Conservation (phyloP, 2,888 invertebrate genomes). For the Apamea crenata region DNA sequence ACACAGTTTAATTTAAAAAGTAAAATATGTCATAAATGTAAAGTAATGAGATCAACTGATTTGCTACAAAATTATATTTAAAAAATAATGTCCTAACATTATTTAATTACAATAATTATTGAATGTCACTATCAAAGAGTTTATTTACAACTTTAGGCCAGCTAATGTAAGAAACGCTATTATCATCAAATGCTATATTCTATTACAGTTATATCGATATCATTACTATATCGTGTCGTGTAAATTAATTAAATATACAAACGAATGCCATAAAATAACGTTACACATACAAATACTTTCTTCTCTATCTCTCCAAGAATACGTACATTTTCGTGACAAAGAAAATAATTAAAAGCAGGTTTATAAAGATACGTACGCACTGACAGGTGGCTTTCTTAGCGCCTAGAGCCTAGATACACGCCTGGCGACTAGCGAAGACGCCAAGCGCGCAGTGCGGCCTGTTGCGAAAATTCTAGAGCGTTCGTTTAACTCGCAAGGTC, state of each 20-base stretch:
- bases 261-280: constrained; percentile 22
- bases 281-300: not conserved
- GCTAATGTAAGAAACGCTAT: constrained; percentile 78
- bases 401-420: too few species aligned
- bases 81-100: constrained; percentile 33
- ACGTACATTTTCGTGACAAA: not conserved
- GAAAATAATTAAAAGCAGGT: not conserved
- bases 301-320: not conserved
- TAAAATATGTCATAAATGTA: constrained; percentile 16
- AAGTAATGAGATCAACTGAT: constrained; percentile 35
- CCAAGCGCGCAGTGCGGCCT: too few species aligned
- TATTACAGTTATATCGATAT: constrained; percentile 60
- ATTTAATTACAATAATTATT: constrained; percentile 58
- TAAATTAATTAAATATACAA: constrained; percentile 52
- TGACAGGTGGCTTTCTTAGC: too few species aligned
- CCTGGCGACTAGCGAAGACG: too few species aligned
- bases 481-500: too few species aligned
- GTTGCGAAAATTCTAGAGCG: too few species aligned
- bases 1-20: constrained; percentile 60
- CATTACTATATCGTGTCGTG: constrained; percentile 42
- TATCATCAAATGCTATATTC: constrained; percentile 58
- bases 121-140: constrained; percentile 63
- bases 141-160: constrained; percentile 74
- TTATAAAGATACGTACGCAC: not conserved
- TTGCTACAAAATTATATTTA: constrained; percentile 26